Conservation (phyloP, 2,888 invertebrate genomes). For the Bellardia pandia region DNA sequence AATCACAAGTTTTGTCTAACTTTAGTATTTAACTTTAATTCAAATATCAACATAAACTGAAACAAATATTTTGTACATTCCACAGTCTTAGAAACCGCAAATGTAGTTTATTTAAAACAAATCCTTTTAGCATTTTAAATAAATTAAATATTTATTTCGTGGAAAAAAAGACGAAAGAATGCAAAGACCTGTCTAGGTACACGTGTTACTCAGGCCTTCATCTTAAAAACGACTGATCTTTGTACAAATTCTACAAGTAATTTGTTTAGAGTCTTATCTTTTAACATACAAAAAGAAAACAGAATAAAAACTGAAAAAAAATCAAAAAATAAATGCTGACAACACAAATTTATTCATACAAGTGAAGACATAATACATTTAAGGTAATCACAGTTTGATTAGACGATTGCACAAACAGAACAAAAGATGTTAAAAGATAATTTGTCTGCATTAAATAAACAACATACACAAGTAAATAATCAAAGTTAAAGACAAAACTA, state of each 20-base stretch:
- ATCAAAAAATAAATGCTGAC: slow-evolving; percentile 32
- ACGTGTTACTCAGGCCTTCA: slow-evolving; percentile 23
- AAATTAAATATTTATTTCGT: slow-evolving; percentile 31
- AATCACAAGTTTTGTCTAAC: background rate
- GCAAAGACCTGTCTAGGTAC: slow-evolving; percentile 1
- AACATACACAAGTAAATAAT: too few relatives aligned
- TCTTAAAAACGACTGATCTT: slow-evolving; percentile 26
- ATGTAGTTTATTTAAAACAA: slow-evolving; percentile 14
- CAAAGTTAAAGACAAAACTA: too few relatives aligned
- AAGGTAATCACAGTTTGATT: slow-evolving; percentile 31
- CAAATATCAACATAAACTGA: slow-evolving; percentile 4
- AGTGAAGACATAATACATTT: slow-evolving; percentile 25
- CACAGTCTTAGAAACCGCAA: slow-evolving; percentile 7
- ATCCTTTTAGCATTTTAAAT: slow-evolving; percentile 10
- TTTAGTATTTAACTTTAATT: background rate
- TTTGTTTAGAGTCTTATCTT: slow-evolving; percentile 46
- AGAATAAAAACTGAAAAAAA: slow-evolving; percentile 25
- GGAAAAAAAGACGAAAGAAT: slow-evolving; percentile 1
- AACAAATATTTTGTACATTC: slow-evolving; percentile 34
- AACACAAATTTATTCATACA: slow-evolving; percentile 32
- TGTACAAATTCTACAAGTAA: slow-evolving; percentile 28
- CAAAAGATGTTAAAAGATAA: too few relatives aligned
- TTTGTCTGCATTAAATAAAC: too few relatives aligned
- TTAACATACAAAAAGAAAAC: background rate
- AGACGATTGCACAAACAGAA: background rate